These are phyloP conservation scores for Eupithecia inturbata DNA, from an alignment of 2,888 invertebrate species.

Conservation along the genomic window DNA sequence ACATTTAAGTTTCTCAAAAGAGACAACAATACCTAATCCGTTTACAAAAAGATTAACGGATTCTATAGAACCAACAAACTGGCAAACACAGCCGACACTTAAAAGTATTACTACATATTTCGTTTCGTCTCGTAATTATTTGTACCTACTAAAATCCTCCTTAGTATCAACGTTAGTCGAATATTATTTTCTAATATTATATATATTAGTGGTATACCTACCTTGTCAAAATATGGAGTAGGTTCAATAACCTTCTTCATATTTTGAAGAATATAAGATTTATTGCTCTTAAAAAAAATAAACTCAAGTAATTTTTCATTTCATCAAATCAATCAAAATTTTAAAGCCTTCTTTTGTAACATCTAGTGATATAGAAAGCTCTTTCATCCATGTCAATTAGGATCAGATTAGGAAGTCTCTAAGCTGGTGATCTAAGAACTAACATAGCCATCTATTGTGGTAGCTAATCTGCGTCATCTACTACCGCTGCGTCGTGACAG, in stretches of 20 bases:
- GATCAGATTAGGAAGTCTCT: conserved; percentile 17
- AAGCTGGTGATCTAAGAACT: conserved; percentile 26
- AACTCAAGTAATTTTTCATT: neutral
- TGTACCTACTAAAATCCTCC: too few species aligned
- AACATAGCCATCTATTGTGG: conserved; percentile 29
- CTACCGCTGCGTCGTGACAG: conserved; percentile 36
- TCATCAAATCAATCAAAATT: neutral
- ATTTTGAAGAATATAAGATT: too few species aligned
- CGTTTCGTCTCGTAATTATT: too few species aligned
- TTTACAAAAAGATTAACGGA: neutral
- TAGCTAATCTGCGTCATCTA: conserved; percentile 42
- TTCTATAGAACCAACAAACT: neutral
- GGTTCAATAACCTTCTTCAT: too few species aligned
- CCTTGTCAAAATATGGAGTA: too few species aligned
- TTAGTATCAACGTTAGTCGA: too few species aligned
- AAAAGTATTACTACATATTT: too few species aligned
- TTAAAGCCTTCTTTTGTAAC: neutral
- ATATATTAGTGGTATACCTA: too few species aligned
- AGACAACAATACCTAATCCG: neutral
- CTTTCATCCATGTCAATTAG: conserved; percentile 21
- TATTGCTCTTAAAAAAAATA: too few species aligned
- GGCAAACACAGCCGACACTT: neutral
- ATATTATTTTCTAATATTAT: too few species aligned
- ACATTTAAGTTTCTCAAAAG: neutral
- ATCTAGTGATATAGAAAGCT: neutral